These are phyloP conservation scores for Poeciliopsis gracilis DNA, from an alignment of 2,797 vertebrate species.

Conservation along the genomic window DNA sequence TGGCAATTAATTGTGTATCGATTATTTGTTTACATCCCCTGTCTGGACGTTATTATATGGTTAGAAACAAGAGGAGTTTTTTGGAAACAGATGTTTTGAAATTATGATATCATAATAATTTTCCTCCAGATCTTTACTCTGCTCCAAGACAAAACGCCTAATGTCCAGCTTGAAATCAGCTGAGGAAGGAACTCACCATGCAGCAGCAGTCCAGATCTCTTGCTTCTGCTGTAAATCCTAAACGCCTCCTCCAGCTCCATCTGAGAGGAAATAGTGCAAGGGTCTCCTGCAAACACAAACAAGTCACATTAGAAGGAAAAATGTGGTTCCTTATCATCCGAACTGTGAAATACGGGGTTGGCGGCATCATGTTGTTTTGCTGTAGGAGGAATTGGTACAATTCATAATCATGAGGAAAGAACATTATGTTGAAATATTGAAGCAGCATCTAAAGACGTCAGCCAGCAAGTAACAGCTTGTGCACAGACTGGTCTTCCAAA, in stretches of 20 bases:
- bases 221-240: constrained; percentile 85
- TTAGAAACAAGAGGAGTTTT: background rate
- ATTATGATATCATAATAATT: background rate
- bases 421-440: too few species aligned
- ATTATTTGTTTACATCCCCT: background rate
- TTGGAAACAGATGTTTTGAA: background rate
- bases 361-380: too few species aligned
- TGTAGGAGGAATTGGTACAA: too few species aligned
- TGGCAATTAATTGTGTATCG: too few species aligned
- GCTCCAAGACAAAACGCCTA: background rate
- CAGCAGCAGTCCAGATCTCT: constrained; percentile 85
- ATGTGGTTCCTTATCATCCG: too few species aligned
- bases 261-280: constrained; percentile 96
- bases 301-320: background rate
- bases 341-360: background rate
- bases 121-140: background rate
- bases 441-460: too few species aligned
- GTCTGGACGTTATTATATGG: background rate
- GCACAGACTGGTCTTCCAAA: too few species aligned
- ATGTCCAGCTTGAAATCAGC: background rate
- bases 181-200: constrained; percentile 82
- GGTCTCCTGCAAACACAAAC: constrained; percentile 84
- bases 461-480: too few species aligned
- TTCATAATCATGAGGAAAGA: too few species aligned
- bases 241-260: constrained; percentile 96